Percentiles rank a stretch among this genome's conserved stretches.
phyloP scores from a whole-genome alignment of 30 jellyfish, hydroid and myxozoan species.

The Hydra vulgaris region DNA sequence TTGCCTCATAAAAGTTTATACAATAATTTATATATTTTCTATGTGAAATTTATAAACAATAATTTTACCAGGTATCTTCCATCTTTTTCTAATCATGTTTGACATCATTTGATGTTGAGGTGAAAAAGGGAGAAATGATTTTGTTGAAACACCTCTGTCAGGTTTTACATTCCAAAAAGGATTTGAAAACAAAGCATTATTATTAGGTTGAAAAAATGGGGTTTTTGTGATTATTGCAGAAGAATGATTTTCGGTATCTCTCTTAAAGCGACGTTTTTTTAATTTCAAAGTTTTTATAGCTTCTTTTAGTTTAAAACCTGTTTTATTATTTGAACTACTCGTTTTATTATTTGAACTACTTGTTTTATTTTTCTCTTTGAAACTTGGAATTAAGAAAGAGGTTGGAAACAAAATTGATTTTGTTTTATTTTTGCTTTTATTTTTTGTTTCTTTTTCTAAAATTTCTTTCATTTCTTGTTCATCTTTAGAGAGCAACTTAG shows the following conservation, averaged over 20 bases:
- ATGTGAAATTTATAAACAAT: not conserved
- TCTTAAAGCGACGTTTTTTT: not conserved
- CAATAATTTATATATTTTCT: no score
- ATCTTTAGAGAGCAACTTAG: not conserved
- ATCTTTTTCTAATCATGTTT: constrained; percentile 73
- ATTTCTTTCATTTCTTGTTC: constrained; percentile 5
- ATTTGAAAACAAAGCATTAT: constrained; percentile 41
- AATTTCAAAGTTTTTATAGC: not conserved
- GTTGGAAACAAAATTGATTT: not conserved
- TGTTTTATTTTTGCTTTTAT: not conserved
- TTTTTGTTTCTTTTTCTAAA: not conserved
- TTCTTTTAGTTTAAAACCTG: not conserved
- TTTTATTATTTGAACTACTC: not conserved
- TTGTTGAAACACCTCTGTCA: constrained; percentile 35
- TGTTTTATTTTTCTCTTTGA: not conserved
- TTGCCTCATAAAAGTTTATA: no score
- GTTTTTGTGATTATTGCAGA: not conserved
- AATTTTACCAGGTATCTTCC: constrained; percentile 95
- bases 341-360: not conserved
- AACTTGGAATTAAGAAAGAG: not conserved
- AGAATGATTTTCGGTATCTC: constrained; percentile 35
- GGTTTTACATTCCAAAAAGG: constrained; percentile 93
- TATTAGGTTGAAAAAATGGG: constrained; percentile 6
- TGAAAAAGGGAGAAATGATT: constrained; percentile 67
- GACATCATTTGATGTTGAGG: constrained; percentile 62